phyloP scores from a whole-genome alignment of 2,888 invertebrate genomes.

The Platynereis dumerilii region DNA sequence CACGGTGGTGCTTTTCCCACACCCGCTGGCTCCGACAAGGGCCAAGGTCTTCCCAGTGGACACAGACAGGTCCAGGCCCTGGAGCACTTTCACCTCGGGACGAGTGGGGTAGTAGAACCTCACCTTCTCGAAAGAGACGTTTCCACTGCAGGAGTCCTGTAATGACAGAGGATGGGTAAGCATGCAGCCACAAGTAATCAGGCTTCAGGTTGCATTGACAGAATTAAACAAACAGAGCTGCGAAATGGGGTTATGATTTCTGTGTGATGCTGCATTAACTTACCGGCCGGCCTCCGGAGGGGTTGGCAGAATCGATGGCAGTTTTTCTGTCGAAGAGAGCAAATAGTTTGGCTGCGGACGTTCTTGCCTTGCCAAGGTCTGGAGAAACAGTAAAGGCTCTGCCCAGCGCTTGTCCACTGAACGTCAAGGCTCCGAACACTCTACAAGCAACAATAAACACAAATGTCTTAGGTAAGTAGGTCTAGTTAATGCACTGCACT shows the following conservation, averaged over 20 bases:
- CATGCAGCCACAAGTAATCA: too few relatives aligned
- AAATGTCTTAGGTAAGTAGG: not conserved
- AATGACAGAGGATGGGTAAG: not conserved
- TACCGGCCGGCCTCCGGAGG: constrained; percentile 39
- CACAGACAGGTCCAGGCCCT: constrained; percentile 15
- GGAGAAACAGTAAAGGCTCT: constrained; percentile 45
- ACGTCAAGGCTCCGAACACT: constrained; percentile 51
- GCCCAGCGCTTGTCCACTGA: constrained; percentile 53
- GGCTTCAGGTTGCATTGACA: too few relatives aligned
- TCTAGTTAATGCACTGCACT: not conserved
- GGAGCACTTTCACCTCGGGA: constrained; percentile 56
- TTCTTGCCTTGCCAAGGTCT: constrained; percentile 51
- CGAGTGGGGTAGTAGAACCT: constrained; percentile 65
- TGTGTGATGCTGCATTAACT: constrained; percentile 9
- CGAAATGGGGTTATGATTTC: too few relatives aligned
- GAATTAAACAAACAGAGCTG: too few relatives aligned
- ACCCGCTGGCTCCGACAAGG: constrained; percentile 39
- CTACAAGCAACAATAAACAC: constrained; percentile 36
- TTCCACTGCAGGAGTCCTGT: constrained; percentile 48
- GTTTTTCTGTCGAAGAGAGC: constrained; percentile 46
- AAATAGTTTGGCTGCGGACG: constrained; percentile 48
- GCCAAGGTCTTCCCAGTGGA: constrained; percentile 38
- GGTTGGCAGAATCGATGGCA: constrained; percentile 43
- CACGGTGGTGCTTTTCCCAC: constrained; percentile 39
- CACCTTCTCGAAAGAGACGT: constrained; percentile 61